These are phyloP conservation scores for Muscidifurax raptorellus DNA, from an alignment of 1,140 invertebrate genomes.

Conservation along the genomic window DNA sequence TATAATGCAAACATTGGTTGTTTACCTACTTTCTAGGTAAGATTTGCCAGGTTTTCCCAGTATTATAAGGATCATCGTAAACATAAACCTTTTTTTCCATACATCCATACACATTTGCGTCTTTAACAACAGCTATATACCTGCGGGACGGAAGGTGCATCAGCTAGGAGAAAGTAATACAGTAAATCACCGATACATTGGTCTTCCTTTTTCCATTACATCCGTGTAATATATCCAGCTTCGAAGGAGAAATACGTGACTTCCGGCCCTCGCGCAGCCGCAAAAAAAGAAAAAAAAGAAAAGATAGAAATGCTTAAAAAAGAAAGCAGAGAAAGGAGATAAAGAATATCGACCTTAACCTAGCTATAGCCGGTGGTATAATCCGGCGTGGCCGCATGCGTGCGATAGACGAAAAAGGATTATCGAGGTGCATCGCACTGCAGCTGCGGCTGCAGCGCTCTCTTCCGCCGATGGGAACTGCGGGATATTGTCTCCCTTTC, in stretches of 20 bases:
- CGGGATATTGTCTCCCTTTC: no score
- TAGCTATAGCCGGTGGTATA: slow-evolving; percentile 1
- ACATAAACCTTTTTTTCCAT: no score
- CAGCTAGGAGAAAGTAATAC: no score
- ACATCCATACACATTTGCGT: no score
- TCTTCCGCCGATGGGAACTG: neutral
- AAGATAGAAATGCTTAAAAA: neutral
- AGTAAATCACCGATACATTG: neutral
- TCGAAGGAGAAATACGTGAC: slow-evolving; percentile 9
- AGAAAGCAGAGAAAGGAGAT: slow-evolving; percentile 16
- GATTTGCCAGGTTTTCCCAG: no score
- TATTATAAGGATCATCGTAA: no score
- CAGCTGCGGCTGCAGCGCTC: neutral
- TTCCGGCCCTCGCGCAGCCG: neutral
- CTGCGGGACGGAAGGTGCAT: no score
- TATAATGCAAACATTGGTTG: no score
- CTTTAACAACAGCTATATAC: no score
- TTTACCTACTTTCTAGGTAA: no score
- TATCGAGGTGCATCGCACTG: neutral
- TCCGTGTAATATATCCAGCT: no score
- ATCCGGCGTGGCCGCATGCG: slow-evolving; percentile 33
- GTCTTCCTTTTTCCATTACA: neutral
- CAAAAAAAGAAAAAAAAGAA: neutral
- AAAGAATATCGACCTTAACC: slow-evolving; percentile 25
- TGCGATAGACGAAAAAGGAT: neutral